A percentile compares a stretch with the other conserved stretches of the same genome.
Conservation (phyloP, 2,113 vertebrate genomes). For the Rhegmatorhina hoffmannsi region DNA sequence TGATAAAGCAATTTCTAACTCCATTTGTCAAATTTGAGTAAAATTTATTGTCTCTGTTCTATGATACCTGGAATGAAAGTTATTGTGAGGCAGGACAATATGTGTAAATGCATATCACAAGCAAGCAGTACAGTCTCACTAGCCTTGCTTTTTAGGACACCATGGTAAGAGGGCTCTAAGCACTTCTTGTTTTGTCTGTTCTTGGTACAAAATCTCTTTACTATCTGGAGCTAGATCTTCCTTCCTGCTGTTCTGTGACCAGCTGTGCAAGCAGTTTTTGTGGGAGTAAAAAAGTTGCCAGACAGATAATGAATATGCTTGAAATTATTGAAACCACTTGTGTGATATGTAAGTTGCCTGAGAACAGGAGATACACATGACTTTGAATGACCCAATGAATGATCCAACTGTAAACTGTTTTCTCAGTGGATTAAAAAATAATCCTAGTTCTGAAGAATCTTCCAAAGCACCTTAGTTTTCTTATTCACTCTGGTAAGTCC, state of each 20-base stretch:
- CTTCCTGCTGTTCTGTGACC: not conserved
- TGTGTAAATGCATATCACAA: not conserved
- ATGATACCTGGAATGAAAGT: not conserved
- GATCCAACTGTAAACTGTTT: not conserved
- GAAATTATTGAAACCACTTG: not conserved
- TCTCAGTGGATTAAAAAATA: not conserved
- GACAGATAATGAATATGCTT: not conserved
- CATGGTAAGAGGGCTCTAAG: not conserved
- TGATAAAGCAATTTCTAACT: not conserved
- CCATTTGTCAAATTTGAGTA: not conserved
- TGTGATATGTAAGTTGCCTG: not conserved
- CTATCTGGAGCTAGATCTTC: not conserved
- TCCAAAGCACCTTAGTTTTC: not conserved
- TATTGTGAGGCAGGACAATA: not conserved
- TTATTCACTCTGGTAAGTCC: not conserved
- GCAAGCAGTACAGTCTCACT: not conserved
- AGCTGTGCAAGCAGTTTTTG: not conserved
- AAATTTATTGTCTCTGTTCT: not conserved
- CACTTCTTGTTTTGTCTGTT: not conserved
- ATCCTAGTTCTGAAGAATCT: not conserved
- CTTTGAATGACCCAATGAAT: not conserved
- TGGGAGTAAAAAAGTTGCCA: not conserved
- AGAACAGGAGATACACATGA: not conserved
- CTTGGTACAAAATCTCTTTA: not conserved
- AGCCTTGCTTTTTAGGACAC: not conserved